Conservation (phyloP, 2,888 invertebrate genomes). For the Drosophila anomelani region DNA sequence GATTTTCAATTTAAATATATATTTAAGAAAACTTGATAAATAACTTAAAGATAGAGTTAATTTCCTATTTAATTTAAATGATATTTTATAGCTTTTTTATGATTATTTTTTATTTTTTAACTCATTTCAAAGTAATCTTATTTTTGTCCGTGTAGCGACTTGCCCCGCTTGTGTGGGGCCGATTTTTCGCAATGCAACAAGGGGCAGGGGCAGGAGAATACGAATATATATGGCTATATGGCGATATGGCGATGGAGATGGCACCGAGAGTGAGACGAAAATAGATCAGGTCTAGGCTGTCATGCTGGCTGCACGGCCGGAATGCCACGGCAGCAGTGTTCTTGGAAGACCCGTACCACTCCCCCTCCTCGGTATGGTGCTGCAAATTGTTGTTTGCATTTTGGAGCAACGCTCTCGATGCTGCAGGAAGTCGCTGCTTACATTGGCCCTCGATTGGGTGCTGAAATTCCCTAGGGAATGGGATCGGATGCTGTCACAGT, state of each 20-base stretch:
- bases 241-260: constrained; percentile 13
- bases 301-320: constrained; percentile 76
- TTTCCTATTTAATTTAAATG: background rate
- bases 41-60: background rate
- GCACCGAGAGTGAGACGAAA: constrained; percentile 59
- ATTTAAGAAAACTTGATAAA: background rate
- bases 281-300: constrained; percentile 82
- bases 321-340: constrained; percentile 62
- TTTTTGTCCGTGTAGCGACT: constrained; percentile 14
- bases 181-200: constrained; percentile 41
- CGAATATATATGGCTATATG: background rate
- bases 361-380: constrained; percentile 9
- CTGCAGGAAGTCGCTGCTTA: constrained; percentile 66
- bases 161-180: constrained; percentile 36
- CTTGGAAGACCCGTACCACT: constrained; percentile 49
- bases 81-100: background rate
- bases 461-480: constrained; percentile 68
- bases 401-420: constrained; percentile 34
- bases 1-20: background rate
- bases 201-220: background rate
- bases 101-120: background rate
- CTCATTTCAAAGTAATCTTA: background rate
- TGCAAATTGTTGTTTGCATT: constrained; percentile 56
- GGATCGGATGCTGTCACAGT: constrained; percentile 41
- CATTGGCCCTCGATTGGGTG: constrained; percentile 65